Percentiles rank a stretch among this genome's conserved stretches.
Conservation (phyloP, 1,140 invertebrate genomes). For the Dendroctonus ponderosae region DNA sequence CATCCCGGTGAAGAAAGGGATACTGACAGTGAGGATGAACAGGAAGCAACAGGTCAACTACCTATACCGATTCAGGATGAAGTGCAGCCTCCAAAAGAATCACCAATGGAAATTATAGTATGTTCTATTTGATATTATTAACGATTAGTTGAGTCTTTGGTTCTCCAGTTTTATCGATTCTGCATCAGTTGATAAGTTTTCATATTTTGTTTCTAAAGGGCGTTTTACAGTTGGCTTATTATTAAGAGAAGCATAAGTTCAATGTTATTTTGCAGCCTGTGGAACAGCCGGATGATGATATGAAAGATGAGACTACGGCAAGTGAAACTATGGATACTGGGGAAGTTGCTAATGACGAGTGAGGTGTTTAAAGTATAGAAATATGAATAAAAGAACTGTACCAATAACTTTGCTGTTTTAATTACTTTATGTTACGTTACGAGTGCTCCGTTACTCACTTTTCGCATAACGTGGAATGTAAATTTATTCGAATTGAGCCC, state of each 20-base stretch:
- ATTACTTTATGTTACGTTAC: no score
- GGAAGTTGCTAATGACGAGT: conserved; percentile 42
- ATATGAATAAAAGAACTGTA: no score
- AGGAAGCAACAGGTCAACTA: conserved; percentile 34
- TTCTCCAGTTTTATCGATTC: no score
- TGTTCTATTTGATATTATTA: no score
- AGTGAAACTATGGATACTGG: conserved; percentile 35
- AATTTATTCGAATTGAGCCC: no score
- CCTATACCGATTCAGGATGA: conserved; percentile 48
- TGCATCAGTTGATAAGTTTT: no score
- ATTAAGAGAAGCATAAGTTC: background rate
- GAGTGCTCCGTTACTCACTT: background rate
- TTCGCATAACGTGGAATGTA: background rate
- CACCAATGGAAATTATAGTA: no score
- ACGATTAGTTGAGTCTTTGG: no score
- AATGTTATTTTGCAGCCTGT: conserved; percentile 2
- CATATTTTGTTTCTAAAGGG: no score
- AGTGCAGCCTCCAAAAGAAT: background rate
- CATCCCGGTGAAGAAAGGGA: conserved; percentile 52
- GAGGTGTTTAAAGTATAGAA: no score
- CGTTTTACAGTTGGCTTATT: no score
- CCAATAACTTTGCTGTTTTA: no score
- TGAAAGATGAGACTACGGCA: conserved; percentile 15
- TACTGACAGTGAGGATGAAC: conserved; percentile 51
- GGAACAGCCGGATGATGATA: conserved; percentile 28